A percentile compares a stretch with the other conserved stretches of the same genome.
Conservation (phyloP, 2,797 vertebrate genomes). For the Decapterus maruadsi region DNA sequence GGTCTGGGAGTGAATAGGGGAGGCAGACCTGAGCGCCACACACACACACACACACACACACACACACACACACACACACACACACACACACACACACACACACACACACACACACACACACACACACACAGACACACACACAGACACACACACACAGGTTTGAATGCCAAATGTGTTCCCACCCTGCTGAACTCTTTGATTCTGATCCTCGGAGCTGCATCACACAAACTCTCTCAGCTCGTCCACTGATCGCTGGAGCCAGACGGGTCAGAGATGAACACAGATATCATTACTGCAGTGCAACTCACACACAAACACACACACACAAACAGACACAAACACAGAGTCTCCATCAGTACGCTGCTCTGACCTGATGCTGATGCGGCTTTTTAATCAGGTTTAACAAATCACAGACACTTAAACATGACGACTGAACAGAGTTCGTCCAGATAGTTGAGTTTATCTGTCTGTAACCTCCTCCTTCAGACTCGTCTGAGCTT, state of each 20-base stretch:
- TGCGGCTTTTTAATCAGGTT: slow-evolving; percentile 14
- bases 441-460: slow-evolving; percentile 13
- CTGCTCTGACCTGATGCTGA: not conserved
- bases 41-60: not conserved
- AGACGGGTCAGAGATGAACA: slow-evolving; percentile 25
- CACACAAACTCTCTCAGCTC: slow-evolving; percentile 2
- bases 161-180: slow-evolving; percentile 24
- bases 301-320: not conserved
- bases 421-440: not conserved
- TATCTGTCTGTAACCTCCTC: slow-evolving; percentile 1
- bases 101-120: not conserved
- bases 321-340: not conserved
- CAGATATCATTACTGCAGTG: not conserved
- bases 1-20: slow-evolving; percentile 7
- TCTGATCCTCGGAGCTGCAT: not conserved
- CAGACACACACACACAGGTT: slow-evolving; percentile 5
- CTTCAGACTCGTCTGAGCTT: not conserved
- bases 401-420: not conserved
- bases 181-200: slow-evolving; percentile 12
- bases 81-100: not conserved
- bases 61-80: not conserved
- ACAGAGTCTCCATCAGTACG: not conserved
- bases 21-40: not conserved
- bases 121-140: not conserved
- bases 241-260: slow-evolving; percentile 16